Percentiles rank a stretch among this genome's conserved stretches.
These are phyloP conservation scores for Orthosia gracilis DNA, from an alignment of 2,888 invertebrate species.

Conservation along the genomic window DNA sequence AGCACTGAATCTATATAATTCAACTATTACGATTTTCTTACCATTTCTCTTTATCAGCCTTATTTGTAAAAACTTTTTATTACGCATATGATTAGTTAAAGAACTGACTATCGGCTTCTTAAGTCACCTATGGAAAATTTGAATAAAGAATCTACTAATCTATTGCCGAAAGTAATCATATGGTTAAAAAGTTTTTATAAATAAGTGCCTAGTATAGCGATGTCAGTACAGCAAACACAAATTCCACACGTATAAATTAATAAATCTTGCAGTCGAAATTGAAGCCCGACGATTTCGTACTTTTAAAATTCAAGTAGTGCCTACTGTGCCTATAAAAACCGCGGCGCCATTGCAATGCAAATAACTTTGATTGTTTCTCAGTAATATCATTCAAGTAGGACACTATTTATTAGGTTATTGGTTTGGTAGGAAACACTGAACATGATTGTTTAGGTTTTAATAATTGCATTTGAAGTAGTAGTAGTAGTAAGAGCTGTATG, in stretches of 20 bases:
- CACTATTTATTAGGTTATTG: slow-evolving; percentile 57
- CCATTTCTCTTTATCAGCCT: neutral
- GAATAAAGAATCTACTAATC: no score
- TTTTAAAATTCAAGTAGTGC: slow-evolving; percentile 61
- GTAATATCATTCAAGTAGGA: slow-evolving; percentile 51
- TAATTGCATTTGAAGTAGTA: neutral
- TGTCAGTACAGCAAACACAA: neutral
- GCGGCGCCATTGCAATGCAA: slow-evolving; percentile 60
- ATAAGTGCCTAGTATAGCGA: neutral
- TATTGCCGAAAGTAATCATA: no score
- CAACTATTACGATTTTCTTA: neutral
- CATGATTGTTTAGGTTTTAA: neutral
- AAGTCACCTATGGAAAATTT: no score
- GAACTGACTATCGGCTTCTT: no score
- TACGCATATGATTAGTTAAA: no score
- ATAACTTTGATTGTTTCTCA: slow-evolving; percentile 65
- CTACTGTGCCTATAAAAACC: slow-evolving; percentile 52
- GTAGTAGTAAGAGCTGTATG: no score
- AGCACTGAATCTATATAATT: neutral
- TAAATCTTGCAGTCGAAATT: slow-evolving; percentile 39
- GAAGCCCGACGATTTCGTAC: slow-evolving; percentile 32
- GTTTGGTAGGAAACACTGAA: slow-evolving; percentile 25
- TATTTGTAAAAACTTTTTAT: no score
- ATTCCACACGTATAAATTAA: slow-evolving; percentile 37
- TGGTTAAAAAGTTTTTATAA: no score